Percentiles rank a stretch among this genome's conserved stretches.
phyloP scores from a whole-genome alignment of 2,113 vertebrate genomes.

The Thomomys bottae region DNA sequence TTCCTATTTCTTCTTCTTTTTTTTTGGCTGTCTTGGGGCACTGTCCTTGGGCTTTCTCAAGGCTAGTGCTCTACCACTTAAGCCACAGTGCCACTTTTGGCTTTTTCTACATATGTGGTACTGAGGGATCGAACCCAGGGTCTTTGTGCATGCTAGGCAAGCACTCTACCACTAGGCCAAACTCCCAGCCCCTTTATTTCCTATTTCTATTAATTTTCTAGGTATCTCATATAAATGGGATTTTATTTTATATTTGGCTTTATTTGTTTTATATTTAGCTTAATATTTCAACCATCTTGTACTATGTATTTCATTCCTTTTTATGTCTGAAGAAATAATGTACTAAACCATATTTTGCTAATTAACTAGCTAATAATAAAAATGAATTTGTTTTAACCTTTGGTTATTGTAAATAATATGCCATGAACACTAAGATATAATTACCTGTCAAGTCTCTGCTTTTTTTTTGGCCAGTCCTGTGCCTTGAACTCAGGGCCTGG shows the following conservation, averaged over 20 bases:
- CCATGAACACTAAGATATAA: background rate
- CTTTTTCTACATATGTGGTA: no score
- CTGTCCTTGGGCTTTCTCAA: no score
- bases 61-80: no score
- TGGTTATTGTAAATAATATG: background rate
- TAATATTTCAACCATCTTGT: background rate
- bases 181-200: no score
- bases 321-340: background rate
- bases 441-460: background rate
- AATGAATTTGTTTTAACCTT: background rate
- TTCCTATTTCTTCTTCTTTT: background rate
- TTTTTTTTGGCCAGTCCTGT: no score
- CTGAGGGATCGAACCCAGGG: no score
- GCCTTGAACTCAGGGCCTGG: no score
- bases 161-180: no score
- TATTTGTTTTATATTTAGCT: background rate
- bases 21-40: no score
- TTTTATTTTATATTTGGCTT: background rate
- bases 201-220: no score
- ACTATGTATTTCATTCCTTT: background rate
- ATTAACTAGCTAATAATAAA: background rate
- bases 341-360: conserved; percentile 29
- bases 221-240: background rate
- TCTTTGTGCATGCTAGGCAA: no score
- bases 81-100: no score